These are phyloP conservation scores for Chrysochloris asiatica DNA, from an alignment of 2,113 vertebrate species.

Conservation along the genomic window DNA sequence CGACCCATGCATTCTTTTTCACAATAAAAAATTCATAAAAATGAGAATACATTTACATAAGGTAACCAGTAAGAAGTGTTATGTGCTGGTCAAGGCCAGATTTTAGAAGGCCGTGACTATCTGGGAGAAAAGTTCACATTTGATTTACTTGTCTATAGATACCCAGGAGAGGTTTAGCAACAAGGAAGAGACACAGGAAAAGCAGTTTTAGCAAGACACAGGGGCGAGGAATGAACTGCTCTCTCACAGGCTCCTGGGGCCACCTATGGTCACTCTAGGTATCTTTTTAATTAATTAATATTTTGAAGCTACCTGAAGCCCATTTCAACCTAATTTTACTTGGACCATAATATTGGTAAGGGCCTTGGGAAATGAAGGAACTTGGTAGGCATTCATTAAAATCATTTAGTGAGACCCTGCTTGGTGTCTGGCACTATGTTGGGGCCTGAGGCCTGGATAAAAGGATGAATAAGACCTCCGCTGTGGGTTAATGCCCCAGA, in stretches of 20 bases:
- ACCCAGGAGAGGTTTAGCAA: neutral
- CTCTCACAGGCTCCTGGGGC: neutral
- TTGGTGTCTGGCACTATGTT: neutral
- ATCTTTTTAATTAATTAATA: too few species aligned
- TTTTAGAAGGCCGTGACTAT: neutral
- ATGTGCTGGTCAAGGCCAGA: neutral
- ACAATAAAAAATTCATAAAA: constrained; percentile 45
- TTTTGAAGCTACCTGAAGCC: neutral
- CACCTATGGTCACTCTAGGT: neutral
- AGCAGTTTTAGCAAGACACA: neutral
- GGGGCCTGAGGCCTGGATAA: neutral
- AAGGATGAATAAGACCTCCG: constrained; percentile 20
- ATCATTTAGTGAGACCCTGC: neutral
- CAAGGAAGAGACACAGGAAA: neutral
- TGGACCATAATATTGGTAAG: neutral
- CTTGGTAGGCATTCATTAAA: neutral
- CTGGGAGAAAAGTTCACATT: constrained; percentile 6
- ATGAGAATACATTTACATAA: constrained; percentile 12
- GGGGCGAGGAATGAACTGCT: neutral
- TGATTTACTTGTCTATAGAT: neutral
- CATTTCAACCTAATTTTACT: constrained; percentile 40
- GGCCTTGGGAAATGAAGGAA: neutral
- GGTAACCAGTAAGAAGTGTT: neutral
- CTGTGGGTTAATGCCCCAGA: too few species aligned
- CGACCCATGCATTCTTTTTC: neutral